These are phyloP conservation scores for Zoanthus solanderi DNA, from an alignment of 92 coral and sea anemone species.

Conservation along the genomic window DNA sequence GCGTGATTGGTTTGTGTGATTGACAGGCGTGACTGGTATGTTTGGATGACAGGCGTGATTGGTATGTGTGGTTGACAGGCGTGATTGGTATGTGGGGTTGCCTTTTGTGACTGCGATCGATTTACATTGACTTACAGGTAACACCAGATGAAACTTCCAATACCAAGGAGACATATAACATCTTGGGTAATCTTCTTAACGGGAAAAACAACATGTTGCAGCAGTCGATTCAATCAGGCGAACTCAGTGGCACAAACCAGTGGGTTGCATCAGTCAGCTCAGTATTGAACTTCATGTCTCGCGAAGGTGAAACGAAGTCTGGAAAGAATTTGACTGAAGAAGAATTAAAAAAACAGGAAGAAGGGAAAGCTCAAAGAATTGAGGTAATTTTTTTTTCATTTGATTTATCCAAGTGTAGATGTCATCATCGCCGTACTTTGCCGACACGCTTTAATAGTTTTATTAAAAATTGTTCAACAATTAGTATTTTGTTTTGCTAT, in stretches of 20 bases:
- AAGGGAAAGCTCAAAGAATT: conserved; percentile 4
- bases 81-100: not conserved
- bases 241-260: conserved; percentile 53
- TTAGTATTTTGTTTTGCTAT: too few species aligned
- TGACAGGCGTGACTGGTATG: not conserved
- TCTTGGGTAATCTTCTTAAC: not conserved
- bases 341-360: conserved; percentile 5
- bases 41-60: not conserved
- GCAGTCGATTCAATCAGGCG: conserved; percentile 62
- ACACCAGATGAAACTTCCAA: not conserved
- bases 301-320: conserved; percentile 16
- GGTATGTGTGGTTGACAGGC: not conserved
- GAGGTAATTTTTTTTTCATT: not conserved
- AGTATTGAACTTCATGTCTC: conserved; percentile 55
- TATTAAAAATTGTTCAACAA: too few species aligned
- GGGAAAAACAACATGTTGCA: conserved; percentile 48
- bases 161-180: not conserved
- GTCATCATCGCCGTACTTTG: too few species aligned
- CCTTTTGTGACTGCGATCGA: not conserved
- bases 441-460: too few species aligned
- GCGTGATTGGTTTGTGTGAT: not conserved
- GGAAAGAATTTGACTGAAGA: conserved; percentile 19
- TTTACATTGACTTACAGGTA: not conserved
- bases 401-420: too few species aligned
- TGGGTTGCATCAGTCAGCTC: conserved; percentile 57